These are phyloP conservation scores for Sarcophilus harrisii DNA, from an alignment of 2,797 vertebrate species.

Conservation along the genomic window DNA sequence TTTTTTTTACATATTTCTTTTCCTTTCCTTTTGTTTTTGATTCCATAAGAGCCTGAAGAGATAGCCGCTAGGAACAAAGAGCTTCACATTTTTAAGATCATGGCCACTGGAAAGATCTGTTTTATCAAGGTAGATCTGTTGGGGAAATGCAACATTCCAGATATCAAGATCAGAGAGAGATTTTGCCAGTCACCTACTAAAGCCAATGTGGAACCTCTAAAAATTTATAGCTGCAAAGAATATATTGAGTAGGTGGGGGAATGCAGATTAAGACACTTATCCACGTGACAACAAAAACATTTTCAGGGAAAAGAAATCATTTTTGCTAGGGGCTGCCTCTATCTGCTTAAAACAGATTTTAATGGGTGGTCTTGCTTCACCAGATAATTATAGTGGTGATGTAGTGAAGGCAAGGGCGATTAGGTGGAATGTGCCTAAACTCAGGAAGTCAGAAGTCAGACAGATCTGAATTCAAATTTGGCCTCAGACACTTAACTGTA, in stretches of 20 bases:
- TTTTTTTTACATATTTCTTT: conserved; percentile 42
- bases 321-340: not conserved
- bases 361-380: not conserved
- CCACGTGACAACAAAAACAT: not conserved
- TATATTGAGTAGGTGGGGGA: not conserved
- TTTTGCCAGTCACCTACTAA: conserved; percentile 4
- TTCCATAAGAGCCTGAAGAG: conserved; percentile 50
- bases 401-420: not conserved
- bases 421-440: not conserved
- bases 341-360: not conserved
- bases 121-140: not conserved
- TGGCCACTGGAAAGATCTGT: not conserved
- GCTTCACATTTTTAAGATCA: conserved; percentile 31
- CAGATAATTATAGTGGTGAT: not conserved
- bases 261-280: conserved; percentile 15
- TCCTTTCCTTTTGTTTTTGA: not conserved
- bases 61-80: conserved; percentile 24
- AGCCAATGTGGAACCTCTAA: not conserved
- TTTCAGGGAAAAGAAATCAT: not conserved
- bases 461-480: not conserved
- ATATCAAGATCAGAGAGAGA: conserved; percentile 4
- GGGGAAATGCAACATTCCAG: not conserved
- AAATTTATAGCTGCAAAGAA: conserved; percentile 26
- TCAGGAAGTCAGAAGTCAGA: not conserved
- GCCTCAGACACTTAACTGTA: not conserved